These are phyloP conservation scores for Pseudomugil gertrudae DNA, from an alignment of 2,797 vertebrate species.

Conservation along the genomic window DNA sequence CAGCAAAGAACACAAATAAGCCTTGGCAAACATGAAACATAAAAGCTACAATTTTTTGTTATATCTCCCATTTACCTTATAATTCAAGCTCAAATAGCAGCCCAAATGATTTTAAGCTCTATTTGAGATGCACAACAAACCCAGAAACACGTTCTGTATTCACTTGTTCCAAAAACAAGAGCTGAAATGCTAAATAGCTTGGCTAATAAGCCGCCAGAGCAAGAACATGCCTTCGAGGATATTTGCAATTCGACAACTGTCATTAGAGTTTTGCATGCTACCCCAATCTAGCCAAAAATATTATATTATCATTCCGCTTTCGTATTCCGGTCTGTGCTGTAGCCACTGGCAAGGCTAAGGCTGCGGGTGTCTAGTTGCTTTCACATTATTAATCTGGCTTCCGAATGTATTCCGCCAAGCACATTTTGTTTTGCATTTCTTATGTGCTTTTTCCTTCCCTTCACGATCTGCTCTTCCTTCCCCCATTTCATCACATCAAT, in stretches of 20 bases:
- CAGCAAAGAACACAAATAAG: constrained; percentile 25
- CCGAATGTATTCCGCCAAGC: constrained; percentile 45
- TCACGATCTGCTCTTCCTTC: not conserved
- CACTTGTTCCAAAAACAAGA: constrained; percentile 30
- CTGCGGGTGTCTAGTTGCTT: constrained; percentile 34
- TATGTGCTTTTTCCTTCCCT: constrained; percentile 12
- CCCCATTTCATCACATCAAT: constrained; percentile 1
- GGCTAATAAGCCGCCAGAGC: constrained; percentile 60
- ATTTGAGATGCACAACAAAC: constrained; percentile 15
- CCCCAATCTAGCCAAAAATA: constrained; percentile 51
- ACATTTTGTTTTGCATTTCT: constrained; percentile 36
- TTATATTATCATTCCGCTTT: constrained; percentile 63
- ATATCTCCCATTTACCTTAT: constrained; percentile 20
- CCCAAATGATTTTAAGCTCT: not conserved
- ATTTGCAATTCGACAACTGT: constrained; percentile 72
- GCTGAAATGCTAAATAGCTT: constrained; percentile 57
- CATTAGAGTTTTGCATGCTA: constrained; percentile 56
- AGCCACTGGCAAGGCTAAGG: constrained; percentile 57
- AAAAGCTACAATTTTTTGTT: constrained; percentile 29
- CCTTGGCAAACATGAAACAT: constrained; percentile 26
- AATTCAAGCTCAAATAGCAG: constrained; percentile 12
- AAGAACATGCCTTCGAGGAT: constrained; percentile 39
- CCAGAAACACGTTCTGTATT: constrained; percentile 2
- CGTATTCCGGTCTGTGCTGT: constrained; percentile 40
- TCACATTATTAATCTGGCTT: constrained; percentile 52